These are phyloP conservation scores for Brevimyrus niger DNA, from an alignment of 2,113 vertebrate genomes.

Conservation along the genomic window DNA sequence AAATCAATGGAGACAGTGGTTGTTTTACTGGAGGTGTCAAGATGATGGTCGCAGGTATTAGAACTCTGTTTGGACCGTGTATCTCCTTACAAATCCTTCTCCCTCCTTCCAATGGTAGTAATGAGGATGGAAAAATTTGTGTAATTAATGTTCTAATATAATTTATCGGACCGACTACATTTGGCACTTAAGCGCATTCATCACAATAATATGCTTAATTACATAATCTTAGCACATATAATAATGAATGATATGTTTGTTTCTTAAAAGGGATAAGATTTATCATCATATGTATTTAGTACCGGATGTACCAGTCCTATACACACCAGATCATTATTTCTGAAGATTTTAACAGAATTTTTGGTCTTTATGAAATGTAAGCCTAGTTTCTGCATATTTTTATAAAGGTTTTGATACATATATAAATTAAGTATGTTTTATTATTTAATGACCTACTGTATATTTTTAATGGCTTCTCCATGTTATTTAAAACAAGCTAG, in stretches of 20 bases:
- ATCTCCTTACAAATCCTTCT: neutral
- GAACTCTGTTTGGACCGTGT: neutral
- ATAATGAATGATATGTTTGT: neutral
- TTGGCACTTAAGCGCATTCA: neutral
- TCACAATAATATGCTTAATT: constrained; percentile 2
- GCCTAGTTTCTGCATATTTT: constrained; percentile 19
- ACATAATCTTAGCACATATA: constrained; percentile 6
- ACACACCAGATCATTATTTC: neutral
- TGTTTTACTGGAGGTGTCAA: neutral
- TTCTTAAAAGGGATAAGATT: neutral
- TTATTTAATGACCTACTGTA: constrained; percentile 25
- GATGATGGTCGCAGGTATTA: neutral
- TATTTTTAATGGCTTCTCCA: constrained; percentile 15
- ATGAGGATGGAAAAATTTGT: neutral
- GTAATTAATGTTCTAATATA: constrained; percentile 11
- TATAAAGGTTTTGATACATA: constrained; percentile 22
- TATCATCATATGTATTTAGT: neutral
- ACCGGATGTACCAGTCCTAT: neutral
- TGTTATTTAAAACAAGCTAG: constrained; percentile 9
- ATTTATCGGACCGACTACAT: neutral
- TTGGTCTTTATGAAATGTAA: constrained; percentile 2
- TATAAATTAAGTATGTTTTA: constrained; percentile 19
- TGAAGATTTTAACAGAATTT: constrained; percentile 8
- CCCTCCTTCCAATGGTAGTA: neutral
- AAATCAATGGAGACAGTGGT: neutral